phyloP scores from a whole-genome alignment of 2,888 invertebrate species.

The Ophonus ardosiacus region DNA sequence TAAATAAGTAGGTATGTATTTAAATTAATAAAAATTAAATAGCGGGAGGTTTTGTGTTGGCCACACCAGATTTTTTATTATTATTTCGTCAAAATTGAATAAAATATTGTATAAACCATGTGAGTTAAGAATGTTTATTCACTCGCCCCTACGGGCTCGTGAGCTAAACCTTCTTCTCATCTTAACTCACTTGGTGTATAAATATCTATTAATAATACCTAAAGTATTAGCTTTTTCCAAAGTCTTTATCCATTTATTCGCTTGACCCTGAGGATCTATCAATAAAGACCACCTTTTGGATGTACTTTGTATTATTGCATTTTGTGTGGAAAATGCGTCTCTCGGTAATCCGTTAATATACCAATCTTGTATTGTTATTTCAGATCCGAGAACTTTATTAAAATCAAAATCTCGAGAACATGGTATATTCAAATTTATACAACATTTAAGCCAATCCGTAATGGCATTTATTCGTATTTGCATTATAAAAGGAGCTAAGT shows the following conservation, averaged over 20 bases:
- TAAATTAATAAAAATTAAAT: too few species aligned
- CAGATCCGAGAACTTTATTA: conserved; percentile 86
- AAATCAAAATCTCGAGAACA: conserved; percentile 87
- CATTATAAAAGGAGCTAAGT: conserved; percentile 90
- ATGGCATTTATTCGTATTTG: conserved; percentile 81
- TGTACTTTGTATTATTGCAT: conserved; percentile 89
- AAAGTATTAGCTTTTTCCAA: conserved; percentile 87
- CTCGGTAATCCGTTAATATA: conserved; percentile 88
- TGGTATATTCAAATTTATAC: conserved; percentile 84
- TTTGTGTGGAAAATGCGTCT: conserved; percentile 90
- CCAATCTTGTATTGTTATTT: conserved; percentile 93
- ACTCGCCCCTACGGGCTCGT: too few species aligned
- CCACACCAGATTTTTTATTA: too few species aligned
- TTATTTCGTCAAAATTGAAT: too few species aligned
- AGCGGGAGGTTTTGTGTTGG: too few species aligned
- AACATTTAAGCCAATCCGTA: conserved; percentile 85
- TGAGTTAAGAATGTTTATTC: too few species aligned
- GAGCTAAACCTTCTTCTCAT: too few species aligned
- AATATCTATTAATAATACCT: conserved; percentile 70
- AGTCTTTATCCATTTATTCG: conserved; percentile 90
- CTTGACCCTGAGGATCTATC: conserved; percentile 91
- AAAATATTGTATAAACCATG: too few species aligned
- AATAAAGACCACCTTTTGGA: conserved; percentile 88
- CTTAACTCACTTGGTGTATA: too few species aligned
- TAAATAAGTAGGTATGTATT: too few species aligned